These are phyloP conservation scores for Lucilia cuprina DNA, from an alignment of 1,140 invertebrate species.

Conservation along the genomic window DNA sequence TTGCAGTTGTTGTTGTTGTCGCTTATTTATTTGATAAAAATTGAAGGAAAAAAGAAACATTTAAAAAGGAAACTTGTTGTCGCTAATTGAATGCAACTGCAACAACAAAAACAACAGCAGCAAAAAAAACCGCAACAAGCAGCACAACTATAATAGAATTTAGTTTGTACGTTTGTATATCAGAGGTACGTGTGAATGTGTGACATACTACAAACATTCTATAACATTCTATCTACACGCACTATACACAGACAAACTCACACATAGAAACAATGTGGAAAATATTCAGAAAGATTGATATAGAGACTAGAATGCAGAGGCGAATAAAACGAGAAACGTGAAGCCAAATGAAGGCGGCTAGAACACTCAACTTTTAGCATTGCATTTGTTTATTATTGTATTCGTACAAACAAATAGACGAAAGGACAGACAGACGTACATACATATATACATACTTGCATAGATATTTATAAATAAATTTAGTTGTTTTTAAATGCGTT, in stretches of 20 bases:
- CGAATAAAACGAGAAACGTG: neutral
- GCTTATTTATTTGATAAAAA: conserved; percentile 27
- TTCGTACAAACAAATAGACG: neutral
- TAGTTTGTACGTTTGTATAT: neutral
- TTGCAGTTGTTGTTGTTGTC: neutral
- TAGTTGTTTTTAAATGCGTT: conserved; percentile 1
- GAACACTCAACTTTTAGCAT: conserved; percentile 25
- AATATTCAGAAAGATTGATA: neutral
- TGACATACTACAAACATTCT: neutral
- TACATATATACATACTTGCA: neutral
- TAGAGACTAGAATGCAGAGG: neutral
- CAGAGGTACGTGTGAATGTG: neutral
- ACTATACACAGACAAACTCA: neutral
- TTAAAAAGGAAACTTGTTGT: conserved; percentile 37
- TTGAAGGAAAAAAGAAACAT: conserved; percentile 34
- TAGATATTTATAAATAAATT: neutral
- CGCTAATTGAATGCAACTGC: conserved; percentile 34
- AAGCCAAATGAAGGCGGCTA: conserved; percentile 24
- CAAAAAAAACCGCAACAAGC: neutral
- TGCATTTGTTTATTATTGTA: neutral
- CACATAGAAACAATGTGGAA: neutral
- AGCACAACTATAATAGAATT: neutral
- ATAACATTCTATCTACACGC: conserved; percentile 22
- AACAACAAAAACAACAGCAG: neutral
- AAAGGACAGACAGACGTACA: neutral